Base-by-base conservation (phyloP, 2,797 vertebrate genomes). In the Myripristis murdjan region DNA sequence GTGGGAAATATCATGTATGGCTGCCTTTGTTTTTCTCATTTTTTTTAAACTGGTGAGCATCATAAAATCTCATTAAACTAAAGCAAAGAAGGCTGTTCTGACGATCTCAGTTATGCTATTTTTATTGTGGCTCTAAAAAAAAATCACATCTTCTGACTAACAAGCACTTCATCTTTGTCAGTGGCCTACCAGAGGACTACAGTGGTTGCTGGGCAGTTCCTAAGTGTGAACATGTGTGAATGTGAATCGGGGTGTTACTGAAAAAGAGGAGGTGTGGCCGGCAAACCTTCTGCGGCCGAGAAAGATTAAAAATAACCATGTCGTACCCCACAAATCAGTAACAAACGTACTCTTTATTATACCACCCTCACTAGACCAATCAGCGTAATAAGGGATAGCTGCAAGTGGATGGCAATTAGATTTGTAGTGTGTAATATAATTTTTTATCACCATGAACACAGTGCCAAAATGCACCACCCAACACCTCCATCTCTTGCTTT, bases 281-380 rank as follows among this genome's bases (percentile, higher is more conserved):
- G 37, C 37, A 39, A 39, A 14, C 37, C 3, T 39, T 39, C 37
- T 14, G 11, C 14, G 11, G 12, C 5, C 11, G 26, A 16, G 4
- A 48, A 51, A 15, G 14, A 53, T 61, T 6, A 22, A 57, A 66
- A 56, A 16, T 22, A 31, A 39, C 37, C 35, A 43, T 15, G 28
- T 52, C 12, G 56, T 14, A 2, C 11, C 37, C 20, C 8, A 20
- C 44, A 23, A 49, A 23, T 48, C 47, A 23, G 47, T 14, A 24
- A 4, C 33, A 31, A 41, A 16, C 39, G 4, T 3, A 39, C 11
- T 16, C 67, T 54, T 41, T 3, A 41, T 46, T 43, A 66, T 43
- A 77, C 66, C 57, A 3, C 81, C 77, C 66, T 62, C 74, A 39
- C 53, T 31, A 74, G 76, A 74, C 33, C 28, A 67, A 39, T 28